Evolutionary conservation across 2,113 vertebrate species (phyloP).

Genomic region (Oncorhynchus mykiss): DNA sequence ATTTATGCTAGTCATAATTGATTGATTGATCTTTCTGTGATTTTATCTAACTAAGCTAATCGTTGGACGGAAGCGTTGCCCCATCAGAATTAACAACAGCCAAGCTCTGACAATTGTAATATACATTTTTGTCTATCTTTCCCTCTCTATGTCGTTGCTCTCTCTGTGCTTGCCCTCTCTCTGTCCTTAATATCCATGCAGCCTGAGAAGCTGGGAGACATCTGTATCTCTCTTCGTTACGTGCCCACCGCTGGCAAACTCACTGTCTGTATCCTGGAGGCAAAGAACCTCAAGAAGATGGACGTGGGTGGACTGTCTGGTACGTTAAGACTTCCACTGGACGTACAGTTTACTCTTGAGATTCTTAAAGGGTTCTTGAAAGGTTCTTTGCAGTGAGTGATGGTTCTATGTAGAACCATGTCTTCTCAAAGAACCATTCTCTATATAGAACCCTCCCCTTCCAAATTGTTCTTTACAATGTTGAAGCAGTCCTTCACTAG

Average conservation of each 20-base stretch:
- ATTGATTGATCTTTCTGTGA: not conserved
- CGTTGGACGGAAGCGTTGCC: not conserved
- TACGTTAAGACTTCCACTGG: constrained; percentile 44
- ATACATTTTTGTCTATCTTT: constrained; percentile 30
- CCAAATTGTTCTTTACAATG: too few relatives aligned
- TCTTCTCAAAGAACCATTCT: too few relatives aligned
- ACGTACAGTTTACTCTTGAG: too few relatives aligned
- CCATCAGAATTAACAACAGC: not conserved
- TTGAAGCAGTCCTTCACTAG: too few relatives aligned
- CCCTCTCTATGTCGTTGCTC: not conserved
- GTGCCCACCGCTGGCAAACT: constrained; percentile 96
- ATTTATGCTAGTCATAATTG: not conserved
- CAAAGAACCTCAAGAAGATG: constrained; percentile 99
- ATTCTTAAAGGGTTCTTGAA: too few relatives aligned
- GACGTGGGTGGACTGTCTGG: constrained; percentile 97
- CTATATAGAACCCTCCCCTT: too few relatives aligned
- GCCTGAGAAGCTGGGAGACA: constrained; percentile 98
- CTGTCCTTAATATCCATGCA: constrained; percentile 49
- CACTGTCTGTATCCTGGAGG: constrained; percentile 97
- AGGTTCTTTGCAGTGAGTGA: too few relatives aligned
- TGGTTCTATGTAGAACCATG: too few relatives aligned
- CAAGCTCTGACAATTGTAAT: constrained; percentile 19
- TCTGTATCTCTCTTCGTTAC: constrained; percentile 95
- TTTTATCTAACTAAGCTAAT: not conserved
- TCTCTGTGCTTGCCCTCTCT: not conserved